Conservation (phyloP, 2,113 vertebrate species). For the Nettapus auritus region DNA sequence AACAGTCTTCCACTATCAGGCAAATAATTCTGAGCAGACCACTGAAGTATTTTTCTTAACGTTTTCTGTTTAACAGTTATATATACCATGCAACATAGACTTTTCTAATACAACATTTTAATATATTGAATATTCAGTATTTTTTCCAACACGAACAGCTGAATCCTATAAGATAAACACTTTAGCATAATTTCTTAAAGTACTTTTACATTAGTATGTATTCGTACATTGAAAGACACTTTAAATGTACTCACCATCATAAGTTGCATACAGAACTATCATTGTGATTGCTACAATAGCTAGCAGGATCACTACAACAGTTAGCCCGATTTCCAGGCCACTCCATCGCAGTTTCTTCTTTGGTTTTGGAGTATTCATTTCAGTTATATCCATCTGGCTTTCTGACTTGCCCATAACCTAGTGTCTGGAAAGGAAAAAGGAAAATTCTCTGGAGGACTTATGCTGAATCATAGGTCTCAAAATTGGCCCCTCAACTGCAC, state of each 20-base stretch:
- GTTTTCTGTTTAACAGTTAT: neutral
- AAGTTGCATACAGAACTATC: constrained; percentile 87
- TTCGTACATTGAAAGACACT: neutral
- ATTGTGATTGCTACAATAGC: constrained; percentile 86
- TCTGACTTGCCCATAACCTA: constrained; percentile 89
- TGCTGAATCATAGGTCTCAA: neutral
- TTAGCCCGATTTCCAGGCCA: constrained; percentile 87
- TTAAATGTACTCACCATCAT: constrained; percentile 72
- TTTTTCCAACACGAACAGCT: neutral
- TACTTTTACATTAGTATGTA: neutral
- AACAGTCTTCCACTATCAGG: neutral
- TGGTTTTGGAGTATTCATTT: constrained; percentile 87
- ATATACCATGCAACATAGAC: neutral
- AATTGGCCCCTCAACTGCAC: neutral
- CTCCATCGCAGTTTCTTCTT: constrained; percentile 88
- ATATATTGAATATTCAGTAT: neutral
- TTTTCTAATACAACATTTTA: neutral
- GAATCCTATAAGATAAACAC: neutral
- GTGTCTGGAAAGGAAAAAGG: constrained; percentile 73
- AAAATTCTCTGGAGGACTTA: neutral
- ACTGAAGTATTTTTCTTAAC: neutral
- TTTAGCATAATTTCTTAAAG: neutral
- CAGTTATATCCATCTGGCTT: constrained; percentile 92
- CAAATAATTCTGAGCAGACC: neutral
- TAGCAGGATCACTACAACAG: constrained; percentile 84